phyloP scores from a whole-genome alignment of 2,797 vertebrate genomes.

The Strix occidentalis region DNA sequence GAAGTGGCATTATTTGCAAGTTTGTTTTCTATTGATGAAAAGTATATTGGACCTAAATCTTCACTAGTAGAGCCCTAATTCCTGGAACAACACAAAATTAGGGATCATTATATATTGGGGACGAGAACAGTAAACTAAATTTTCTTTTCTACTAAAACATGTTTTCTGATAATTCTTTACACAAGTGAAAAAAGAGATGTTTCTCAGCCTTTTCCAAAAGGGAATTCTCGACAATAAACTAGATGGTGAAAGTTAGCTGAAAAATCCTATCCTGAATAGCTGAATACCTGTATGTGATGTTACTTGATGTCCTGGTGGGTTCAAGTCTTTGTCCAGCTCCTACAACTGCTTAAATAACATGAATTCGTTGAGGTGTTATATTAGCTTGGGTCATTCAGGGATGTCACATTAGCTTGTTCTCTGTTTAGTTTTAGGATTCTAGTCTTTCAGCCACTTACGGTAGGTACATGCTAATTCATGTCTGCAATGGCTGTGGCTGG shows the following conservation, averaged over 20 bases:
- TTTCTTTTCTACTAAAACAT: not conserved
- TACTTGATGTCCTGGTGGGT: not conserved
- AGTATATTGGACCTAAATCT: not conserved
- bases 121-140: not conserved
- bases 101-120: not conserved
- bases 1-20: not conserved
- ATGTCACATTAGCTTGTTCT: not conserved
- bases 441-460: not conserved
- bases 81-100: not conserved
- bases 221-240: not conserved
- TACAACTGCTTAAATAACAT: not conserved
- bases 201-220: not conserved
- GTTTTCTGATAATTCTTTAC: not conserved
- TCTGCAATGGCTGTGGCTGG: not conserved
- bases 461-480: not conserved
- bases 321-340: not conserved
- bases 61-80: not conserved
- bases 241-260: not conserved
- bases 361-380: fast-evolving
- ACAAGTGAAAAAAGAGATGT: not conserved
- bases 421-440: not conserved
- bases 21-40: not conserved
- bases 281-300: not conserved
- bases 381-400: not conserved
- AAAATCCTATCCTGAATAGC: not conserved